Base-by-base conservation (phyloP, 2,888 invertebrate species). In the Plebejus anna region DNA sequence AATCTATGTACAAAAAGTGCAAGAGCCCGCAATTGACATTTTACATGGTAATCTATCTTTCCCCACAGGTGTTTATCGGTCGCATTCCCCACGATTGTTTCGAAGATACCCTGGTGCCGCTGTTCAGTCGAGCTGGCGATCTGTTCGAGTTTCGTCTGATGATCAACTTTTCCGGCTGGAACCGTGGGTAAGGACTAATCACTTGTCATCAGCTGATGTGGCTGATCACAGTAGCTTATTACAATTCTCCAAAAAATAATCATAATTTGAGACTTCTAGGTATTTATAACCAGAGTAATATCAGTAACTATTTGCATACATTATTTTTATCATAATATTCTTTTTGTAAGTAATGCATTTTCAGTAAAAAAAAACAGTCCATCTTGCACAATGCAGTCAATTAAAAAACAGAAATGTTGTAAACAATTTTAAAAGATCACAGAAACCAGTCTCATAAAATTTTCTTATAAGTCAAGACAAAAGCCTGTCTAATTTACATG, bases 91-190 rank as follows among this genome's bases (percentile, higher is more conserved):
- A 96, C 77, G 95, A 96, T 82, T 94, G 95, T 82, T 95, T 94
- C 82, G 96, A 96, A 84, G 95, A 96, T 81, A 96, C 92, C 13
- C 86, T 96, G 80, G 95, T 96, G 79, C 96, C 96, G 11, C 85
- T 96, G 79, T 93, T 94, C 80, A 85, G 88, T 57, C 89, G 90
- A 86, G 90, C 94, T 1, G 97, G 97, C 0, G 93, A 94, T 78
- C 94, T 97, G 61, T 97, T 96, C 85, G 96, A 97, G 87, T 94
- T 97, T 78, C 92, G 97, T 0, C 90, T 97, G 32, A 97, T 97
- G 97, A 96, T 97, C 94, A 96, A 96, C 82, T 96, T 96, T 83
- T 95, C 95, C 13, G 96, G 97, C 0, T 94, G 94, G 80, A 97
- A 97, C 85, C 90, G 97, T 78, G 97, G 97, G 83, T 97, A 77